Evolutionary conservation across 1,140 invertebrate species (phyloP).

Genomic region (Drosophila sucinea): DNA sequence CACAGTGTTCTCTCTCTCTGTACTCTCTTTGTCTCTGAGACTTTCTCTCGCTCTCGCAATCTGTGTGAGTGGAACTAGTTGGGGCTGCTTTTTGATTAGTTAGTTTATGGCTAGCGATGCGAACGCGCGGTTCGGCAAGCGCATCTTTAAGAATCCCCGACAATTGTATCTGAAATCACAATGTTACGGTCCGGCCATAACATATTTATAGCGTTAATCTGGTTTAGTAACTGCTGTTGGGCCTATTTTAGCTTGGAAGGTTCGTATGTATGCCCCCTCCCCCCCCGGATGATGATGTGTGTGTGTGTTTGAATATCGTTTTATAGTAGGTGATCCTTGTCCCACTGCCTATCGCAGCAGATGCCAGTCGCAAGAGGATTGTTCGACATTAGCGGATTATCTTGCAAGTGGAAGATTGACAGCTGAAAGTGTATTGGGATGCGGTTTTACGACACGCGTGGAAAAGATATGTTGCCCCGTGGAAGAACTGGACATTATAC

Average conservation of each 20-base stretch:
- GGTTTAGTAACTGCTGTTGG: slow-evolving; percentile 32
- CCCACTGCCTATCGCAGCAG: slow-evolving; percentile 55
- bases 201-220: slow-evolving; percentile 28
- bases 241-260: slow-evolving; percentile 61
- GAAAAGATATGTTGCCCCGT: slow-evolving; percentile 72
- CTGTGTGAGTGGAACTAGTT: neutral
- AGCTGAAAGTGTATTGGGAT: slow-evolving; percentile 31
- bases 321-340: slow-evolving; percentile 63
- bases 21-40: no score
- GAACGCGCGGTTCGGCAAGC: slow-evolving; percentile 30
- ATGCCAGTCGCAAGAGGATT: slow-evolving; percentile 49
- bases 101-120: slow-evolving; percentile 39
- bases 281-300: neutral
- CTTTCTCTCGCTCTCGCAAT: neutral
- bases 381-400: slow-evolving; percentile 33
- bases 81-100: neutral
- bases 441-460: slow-evolving; percentile 49
- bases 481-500: neutral
- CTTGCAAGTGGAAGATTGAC: slow-evolving; percentile 28
- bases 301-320: neutral
- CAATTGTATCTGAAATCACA: neutral
- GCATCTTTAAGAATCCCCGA: neutral
- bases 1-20: no score
- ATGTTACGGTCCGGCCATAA: slow-evolving; percentile 37
- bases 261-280: slow-evolving; percentile 23